Base-by-base conservation (phyloP, 2,113 vertebrate species). In the Rousettus leschenaultii region DNA sequence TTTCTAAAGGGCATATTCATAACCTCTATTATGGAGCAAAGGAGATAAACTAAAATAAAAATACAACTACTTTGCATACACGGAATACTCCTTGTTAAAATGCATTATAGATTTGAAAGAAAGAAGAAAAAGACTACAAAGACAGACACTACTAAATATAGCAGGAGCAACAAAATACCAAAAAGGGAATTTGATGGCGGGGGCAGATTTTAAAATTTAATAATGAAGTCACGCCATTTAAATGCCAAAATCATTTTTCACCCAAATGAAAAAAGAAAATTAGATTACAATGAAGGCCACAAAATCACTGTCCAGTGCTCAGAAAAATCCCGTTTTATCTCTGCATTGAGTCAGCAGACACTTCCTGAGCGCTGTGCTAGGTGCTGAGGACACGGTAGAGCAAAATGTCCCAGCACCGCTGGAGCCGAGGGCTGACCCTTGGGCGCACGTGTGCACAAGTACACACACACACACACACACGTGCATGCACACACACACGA, bases 41-140 rank as follows among this genome's bases (percentile, higher is more conserved):
- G 21, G 53, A 96, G 94, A 96, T 61, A 91, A 96, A 94, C 53
- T 65, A 88, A 95, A 97, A 98, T 87, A 92, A 96, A 96, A 95
- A 95, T 53, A 94, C 45, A 75, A 48, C 48, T 87, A 57, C 33
- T 95, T 79, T 95, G 57, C n/a, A 87, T 75, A 66, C 18, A 40
- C 12, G 95, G 14, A 94, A 33, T 65, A 61, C 18, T 87, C 40
- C 83, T 77, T 43, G 5, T 89, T 87, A 63, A 63, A 95, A 92
- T 78, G 61, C 22, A 83, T 79, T 38, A 78, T 57, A 28, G 45
- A 89, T 75, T 43, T 45, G 43, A 83, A 94, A 95, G 63, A 59
- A 86, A 75, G 35, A 40, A 66, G 61, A 38, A 91, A 61, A 92
- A 82, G 35, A 48, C 43, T 12, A 74, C 43, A 70, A 75, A 86